Evolutionary conservation across 2,797 vertebrate species (phyloP).

Genomic region (Channallabes apus): DNA sequence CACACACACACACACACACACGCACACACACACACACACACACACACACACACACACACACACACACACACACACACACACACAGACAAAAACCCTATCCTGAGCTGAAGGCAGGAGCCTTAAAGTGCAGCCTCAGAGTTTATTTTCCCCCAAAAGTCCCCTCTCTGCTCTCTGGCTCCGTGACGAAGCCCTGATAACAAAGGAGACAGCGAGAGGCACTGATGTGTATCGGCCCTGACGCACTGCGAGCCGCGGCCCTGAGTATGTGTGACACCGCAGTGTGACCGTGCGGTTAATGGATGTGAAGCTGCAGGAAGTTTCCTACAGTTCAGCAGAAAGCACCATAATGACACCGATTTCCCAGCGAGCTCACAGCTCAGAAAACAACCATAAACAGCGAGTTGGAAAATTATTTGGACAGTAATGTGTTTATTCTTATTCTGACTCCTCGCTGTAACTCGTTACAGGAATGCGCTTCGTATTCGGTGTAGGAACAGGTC

Average conservation of each 20-base stretch:
- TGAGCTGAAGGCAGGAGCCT: not conserved
- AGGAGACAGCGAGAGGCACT: conserved; percentile 19
- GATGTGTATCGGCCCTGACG: conserved; percentile 44
- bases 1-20: too few species aligned
- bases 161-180: not conserved
- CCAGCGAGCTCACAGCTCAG: conserved; percentile 15
- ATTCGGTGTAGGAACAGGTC: not conserved
- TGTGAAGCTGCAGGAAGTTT: conserved; percentile 39
- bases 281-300: conserved; percentile 48
- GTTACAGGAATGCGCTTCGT: not conserved
- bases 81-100: not conserved
- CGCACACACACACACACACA: not conserved
- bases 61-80: conserved; percentile 12
- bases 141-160: conserved; percentile 17
- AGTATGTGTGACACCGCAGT: conserved; percentile 40
- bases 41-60: not conserved
- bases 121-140: not conserved
- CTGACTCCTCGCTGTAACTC: not conserved
- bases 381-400: not conserved
- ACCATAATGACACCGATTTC: conserved; percentile 36
- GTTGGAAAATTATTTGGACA: not conserved
- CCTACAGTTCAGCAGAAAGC: conserved; percentile 33
- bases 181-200: conserved; percentile 33
- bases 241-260: conserved; percentile 5
- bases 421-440: not conserved